Base-by-base conservation (phyloP, 1,140 invertebrate genomes). In the Laodelphax striatellus region DNA sequence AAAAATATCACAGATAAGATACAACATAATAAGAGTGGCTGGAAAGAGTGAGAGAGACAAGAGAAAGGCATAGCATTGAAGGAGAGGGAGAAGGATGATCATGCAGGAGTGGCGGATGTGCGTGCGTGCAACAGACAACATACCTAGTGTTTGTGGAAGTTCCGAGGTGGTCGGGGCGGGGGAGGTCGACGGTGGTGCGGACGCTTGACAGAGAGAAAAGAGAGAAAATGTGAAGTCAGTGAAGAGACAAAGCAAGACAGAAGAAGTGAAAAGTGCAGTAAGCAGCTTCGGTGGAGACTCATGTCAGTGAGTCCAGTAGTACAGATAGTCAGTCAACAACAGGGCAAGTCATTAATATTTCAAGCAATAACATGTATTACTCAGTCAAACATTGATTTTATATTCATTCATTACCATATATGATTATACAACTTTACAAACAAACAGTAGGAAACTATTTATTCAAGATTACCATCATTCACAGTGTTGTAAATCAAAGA, bases 141-240 rank as follows among this genome's bases (percentile, higher is more conserved):
- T 60, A 60, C 58, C 58, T 53, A 60, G 31, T 14, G 50, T 46
- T 16, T 21, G 50, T n/a, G 50, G 17, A n/a, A 43, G 13, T 41
- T 60, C 58, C 28, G 58, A 16, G 10, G 58, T 38, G 3, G 58
- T 17, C 9, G 58, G 58, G 13, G 28, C 50, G n/a, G 58, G 58
- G 5, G 58, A 53, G 13, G 58, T 60, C 17, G 58, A 60, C 21
- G 58, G 58, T 46, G 58, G 58, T 8, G 46, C 58, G 31, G 58
- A 60, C 13, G 50, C 58, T 60, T 60, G 31, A 59, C 24, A 46
- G 44, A 53, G 41, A 46, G 44, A 46, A 60, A 46, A 60, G 41
- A 57, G 38, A 52, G 52, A 60, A 59, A 60, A 60, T 38, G 52
- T 60, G 58, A 60, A 60, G 28, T 55, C 58, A 55, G 52, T 54